Evolutionary conservation across 2,113 vertebrate genomes (phyloP).

Genomic region (Reinhardtius hippoglossoides): DNA sequence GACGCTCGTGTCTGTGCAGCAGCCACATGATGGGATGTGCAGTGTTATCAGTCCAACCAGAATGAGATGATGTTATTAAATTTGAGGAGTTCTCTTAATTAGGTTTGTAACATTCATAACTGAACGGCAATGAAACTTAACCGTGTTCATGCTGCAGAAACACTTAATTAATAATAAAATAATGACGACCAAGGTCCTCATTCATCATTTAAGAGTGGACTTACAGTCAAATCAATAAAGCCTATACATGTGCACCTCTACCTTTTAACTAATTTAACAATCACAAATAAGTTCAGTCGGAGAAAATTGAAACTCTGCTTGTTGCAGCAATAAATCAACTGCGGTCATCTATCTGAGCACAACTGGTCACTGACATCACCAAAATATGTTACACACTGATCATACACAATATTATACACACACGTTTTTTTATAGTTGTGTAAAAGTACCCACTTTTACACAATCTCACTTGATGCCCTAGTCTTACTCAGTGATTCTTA

Average conservation of each 20-base stretch:
- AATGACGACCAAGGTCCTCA: neutral
- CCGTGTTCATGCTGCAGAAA: neutral
- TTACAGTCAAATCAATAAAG: neutral
- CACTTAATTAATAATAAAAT: neutral
- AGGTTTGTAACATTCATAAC: neutral
- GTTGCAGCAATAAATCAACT: no score
- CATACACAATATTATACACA: no score
- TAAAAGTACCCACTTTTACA: no score
- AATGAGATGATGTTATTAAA: neutral
- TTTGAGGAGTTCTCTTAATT: neutral
- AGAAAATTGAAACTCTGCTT: no score
- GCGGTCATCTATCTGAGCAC: no score
- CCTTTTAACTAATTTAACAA: neutral
- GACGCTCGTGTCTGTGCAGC: neutral
- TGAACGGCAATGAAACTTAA: neutral
- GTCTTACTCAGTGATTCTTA: neutral
- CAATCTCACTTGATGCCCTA: neutral
- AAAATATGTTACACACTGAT: no score
- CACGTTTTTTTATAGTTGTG: no score
- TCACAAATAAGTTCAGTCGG: no score
- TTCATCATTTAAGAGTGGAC: constrained; percentile 6
- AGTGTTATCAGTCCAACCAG: constrained; percentile 5
- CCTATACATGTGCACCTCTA: neutral
- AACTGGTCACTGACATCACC: no score
- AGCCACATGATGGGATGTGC: neutral